Evolutionary conservation across 1,140 invertebrate genomes (phyloP), one percentile per base, ranked within the genome.

Genomic region (Armadillidium nasatum): DNA sequence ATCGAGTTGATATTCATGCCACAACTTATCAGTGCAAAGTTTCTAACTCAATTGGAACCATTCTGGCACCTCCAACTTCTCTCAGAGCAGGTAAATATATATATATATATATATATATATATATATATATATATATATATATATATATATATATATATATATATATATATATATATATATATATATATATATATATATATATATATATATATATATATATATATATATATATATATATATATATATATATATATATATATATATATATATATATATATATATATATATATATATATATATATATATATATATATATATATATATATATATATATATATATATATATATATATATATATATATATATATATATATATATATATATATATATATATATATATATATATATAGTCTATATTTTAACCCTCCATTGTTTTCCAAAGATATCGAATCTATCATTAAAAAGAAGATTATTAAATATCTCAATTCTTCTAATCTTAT

Each of bases 1-100:
- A 93, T 85, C 85, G 91, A n/a, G 89, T 93, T 79, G 92, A 94
- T 83, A 89, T 95, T 44, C 94, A 96, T 84, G 89, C 91, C 33
- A 89, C 91, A 66, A 87, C 89, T 43, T 93, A 93, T 86, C 87
- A 92, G 82, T 96, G 94, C 85, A 88, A 91, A 82, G 88, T 94
- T 10, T 88, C 88, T 78, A 92, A 94, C 84, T 87, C 87, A 71
- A 89, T 91, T 46, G 94, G 94, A 4, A 89, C 88, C 4, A 89
- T 95, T 13, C 86, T 95, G 33, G 94, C 93, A 81, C 89, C 92
- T 72, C 92, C 93, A 84, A 91, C 95, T 79, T 90, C 91, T 81
- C 89, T 95, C 45, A 90, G 92, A 87, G 93, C 93, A 83, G 93
- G 94, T 96, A 87, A 89, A 87, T 0, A 10, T n/a, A n/a, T 66